Percentiles rank a stretch among this genome's conserved stretches.
Conservation (phyloP, 2,888 invertebrate species). For the Heliconius sara region DNA sequence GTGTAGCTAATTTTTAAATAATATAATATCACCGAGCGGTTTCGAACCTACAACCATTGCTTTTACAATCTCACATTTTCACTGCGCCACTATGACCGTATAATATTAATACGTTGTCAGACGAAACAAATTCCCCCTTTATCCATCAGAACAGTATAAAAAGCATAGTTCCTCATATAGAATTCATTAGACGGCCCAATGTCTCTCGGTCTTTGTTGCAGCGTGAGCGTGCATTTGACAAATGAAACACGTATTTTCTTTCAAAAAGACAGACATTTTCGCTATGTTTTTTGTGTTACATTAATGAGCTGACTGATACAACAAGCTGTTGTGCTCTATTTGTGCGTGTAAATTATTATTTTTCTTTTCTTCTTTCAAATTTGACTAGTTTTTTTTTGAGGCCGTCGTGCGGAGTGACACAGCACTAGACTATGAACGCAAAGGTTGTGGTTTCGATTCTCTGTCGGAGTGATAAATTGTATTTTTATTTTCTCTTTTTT, state of each 20-base stretch:
- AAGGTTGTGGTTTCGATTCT: background rate
- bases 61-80: background rate
- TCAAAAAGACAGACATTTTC: constrained; percentile 37
- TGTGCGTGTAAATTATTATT: constrained; percentile 9
- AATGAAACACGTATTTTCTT: constrained; percentile 37
- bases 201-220: constrained; percentile 38
- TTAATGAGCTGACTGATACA: constrained; percentile 29
- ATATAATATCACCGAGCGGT: too few relatives aligned
- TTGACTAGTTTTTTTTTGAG: background rate
- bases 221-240: constrained; percentile 36
- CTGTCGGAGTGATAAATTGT: background rate
- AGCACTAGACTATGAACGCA: background rate
- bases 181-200: constrained; percentile 43
- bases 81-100: background rate
- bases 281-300: constrained; percentile 30
- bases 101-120: background rate
- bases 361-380: background rate
- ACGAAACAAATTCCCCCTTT: constrained; percentile 8
- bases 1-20: too few relatives aligned
- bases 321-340: constrained; percentile 16
- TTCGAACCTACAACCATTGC: too few relatives aligned
- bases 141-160: constrained; percentile 18
- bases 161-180: constrained; percentile 38
- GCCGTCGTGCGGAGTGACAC: background rate
- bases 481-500: background rate